phyloP scores from a whole-genome alignment of 2,888 invertebrate species.

The Ommatoiulus sabulosus region DNA sequence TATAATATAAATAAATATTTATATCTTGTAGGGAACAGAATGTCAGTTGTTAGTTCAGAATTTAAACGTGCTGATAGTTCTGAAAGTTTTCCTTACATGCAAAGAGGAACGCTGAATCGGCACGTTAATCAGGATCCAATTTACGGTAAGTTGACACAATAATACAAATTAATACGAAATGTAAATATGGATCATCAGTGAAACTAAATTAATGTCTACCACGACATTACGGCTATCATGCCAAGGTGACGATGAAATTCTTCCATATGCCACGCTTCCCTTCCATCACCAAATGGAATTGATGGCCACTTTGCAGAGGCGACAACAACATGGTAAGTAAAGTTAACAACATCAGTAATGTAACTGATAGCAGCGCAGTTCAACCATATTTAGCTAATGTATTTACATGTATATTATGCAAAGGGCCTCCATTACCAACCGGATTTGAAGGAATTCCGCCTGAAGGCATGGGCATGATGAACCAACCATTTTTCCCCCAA shows the following conservation, averaged over 20 bases:
- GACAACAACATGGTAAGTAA: neutral
- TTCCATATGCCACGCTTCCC: conserved; percentile 54
- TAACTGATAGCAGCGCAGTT: neutral
- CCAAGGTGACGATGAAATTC: conserved; percentile 33
- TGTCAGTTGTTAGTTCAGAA: neutral
- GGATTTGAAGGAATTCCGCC: neutral
- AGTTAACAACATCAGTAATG: neutral
- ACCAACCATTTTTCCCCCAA: conserved; percentile 46
- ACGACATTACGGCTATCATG: neutral
- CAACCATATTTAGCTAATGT: no score
- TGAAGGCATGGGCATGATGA: neutral
- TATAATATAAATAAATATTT: neutral
- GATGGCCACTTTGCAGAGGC: neutral
- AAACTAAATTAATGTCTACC: neutral
- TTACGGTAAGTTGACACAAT: no score
- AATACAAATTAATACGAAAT: neutral
- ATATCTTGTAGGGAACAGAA: neutral
- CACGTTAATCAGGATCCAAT: neutral
- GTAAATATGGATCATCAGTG: neutral
- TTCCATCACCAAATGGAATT: neutral
- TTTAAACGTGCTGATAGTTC: conserved; percentile 48
- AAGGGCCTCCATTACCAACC: conserved; percentile 46
- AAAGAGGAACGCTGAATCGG: conserved; percentile 49
- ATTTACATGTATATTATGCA: no score
- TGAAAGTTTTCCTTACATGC: conserved; percentile 57